A percentile compares a stretch with the other conserved stretches of the same genome.
Evolutionary conservation across 2,888 invertebrate genomes (phyloP).

Genomic region (Caenorhabditis afra): DNA sequence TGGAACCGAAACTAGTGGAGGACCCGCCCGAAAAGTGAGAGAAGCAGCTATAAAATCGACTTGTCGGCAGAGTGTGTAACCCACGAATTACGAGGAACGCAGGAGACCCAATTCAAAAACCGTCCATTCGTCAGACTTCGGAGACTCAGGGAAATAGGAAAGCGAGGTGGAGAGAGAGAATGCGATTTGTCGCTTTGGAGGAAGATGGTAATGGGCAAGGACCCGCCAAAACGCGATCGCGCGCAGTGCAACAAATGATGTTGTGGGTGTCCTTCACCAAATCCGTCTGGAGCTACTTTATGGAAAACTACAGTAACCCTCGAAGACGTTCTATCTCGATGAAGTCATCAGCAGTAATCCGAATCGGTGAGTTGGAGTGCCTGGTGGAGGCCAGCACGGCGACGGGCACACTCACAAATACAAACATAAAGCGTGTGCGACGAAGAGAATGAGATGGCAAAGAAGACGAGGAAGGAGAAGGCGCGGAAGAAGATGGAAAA

Average conservation of each 20-base stretch:
- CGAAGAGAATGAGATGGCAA: slow-evolving; percentile 21
- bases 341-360: neutral
- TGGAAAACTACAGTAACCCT: slow-evolving; percentile 3
- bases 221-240: neutral
- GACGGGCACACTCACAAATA: slow-evolving; percentile 39
- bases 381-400: slow-evolving; percentile 21
- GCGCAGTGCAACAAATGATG: neutral
- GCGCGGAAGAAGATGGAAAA: slow-evolving; percentile 20
- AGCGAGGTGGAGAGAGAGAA: neutral
- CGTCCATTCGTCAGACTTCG: too few relatives aligned
- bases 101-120: neutral
- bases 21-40: neutral
- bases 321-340: neutral
- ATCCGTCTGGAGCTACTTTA: too few relatives aligned
- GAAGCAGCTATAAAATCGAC: neutral
- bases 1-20: neutral
- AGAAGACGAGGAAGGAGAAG: slow-evolving; percentile 13
- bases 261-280: too few relatives aligned
- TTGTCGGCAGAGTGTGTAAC: neutral
- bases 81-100: neutral
- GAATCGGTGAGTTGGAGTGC: neutral
- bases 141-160: neutral
- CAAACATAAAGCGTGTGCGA: slow-evolving; percentile 39
- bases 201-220: slow-evolving; percentile 44
- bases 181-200: slow-evolving; percentile 2